These are phyloP conservation scores for Laterallus jamaicensis DNA, from an alignment of 2,113 vertebrate species.

Conservation along the genomic window DNA sequence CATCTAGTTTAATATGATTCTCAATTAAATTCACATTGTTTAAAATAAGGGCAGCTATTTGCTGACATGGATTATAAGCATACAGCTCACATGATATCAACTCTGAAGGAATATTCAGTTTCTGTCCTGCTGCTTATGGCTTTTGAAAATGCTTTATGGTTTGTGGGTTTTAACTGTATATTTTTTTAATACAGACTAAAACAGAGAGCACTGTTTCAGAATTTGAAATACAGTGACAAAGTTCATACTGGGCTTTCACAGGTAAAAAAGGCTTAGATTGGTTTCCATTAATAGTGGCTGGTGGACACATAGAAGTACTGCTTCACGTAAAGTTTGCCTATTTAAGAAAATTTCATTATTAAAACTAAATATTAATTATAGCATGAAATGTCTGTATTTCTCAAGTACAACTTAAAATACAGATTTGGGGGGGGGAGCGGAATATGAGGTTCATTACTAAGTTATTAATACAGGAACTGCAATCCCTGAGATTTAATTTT, in stretches of 20 bases:
- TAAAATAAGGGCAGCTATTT: neutral
- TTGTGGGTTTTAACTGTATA: neutral
- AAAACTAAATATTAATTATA: neutral
- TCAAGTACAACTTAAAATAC: neutral
- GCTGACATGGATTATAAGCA: neutral
- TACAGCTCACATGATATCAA: neutral
- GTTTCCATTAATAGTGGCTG: neutral
- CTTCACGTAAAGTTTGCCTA: neutral
- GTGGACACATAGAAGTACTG: neutral
- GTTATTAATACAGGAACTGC: neutral
- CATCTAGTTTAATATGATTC: neutral
- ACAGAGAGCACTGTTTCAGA: neutral
- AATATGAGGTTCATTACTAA: neutral
- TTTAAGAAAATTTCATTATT: neutral
- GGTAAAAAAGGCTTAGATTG: neutral
- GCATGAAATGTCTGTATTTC: neutral
- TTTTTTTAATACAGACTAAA: neutral
- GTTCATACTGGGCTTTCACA: neutral
- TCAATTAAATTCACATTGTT: neutral
- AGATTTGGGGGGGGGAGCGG: accelerated
- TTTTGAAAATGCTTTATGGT: neutral
- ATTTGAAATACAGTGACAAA: neutral
- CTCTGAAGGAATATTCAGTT: neutral
- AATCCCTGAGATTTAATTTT: neutral
- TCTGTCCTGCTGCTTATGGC: neutral